Conservation (phyloP, 2,113 vertebrate genomes). For the Oncorhynchus masou region DNA sequence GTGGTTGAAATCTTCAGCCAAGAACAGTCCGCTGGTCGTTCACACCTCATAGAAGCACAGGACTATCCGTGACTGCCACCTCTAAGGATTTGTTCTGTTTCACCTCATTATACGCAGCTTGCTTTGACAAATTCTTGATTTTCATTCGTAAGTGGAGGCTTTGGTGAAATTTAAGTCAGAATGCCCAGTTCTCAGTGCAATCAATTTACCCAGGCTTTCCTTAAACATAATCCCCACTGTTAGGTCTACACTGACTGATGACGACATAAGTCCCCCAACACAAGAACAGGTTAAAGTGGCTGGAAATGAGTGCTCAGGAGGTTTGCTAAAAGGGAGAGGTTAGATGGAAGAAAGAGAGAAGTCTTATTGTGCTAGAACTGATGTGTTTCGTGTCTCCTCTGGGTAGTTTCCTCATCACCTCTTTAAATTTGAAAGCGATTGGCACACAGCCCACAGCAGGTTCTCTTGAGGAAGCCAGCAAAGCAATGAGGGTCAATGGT, state of each 20-base stretch:
- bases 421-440: constrained; percentile 96
- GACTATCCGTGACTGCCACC: constrained; percentile 21
- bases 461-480: constrained; percentile 83
- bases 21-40: constrained; percentile 33
- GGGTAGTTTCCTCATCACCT: constrained; percentile 96
- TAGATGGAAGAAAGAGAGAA: constrained; percentile 50
- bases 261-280: constrained; percentile 12
- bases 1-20: constrained; percentile 30
- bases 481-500: constrained; percentile 79
- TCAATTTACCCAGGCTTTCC: constrained; percentile 46
- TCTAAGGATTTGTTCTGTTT: constrained; percentile 23
- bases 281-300: constrained; percentile 30
- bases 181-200: not conserved
- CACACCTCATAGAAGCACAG: constrained; percentile 36
- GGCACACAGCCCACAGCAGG: constrained; percentile 82
- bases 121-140: constrained; percentile 48
- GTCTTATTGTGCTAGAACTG: constrained; percentile 67
- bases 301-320: constrained; percentile 32
- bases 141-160: constrained; percentile 33
- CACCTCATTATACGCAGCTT: constrained; percentile 35
- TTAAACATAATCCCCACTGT: constrained; percentile 31
- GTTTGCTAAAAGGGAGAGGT: constrained; percentile 35
- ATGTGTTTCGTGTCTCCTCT: constrained; percentile 85
- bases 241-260: constrained; percentile 31
- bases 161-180: constrained; percentile 21